Conservation (phyloP, 1,140 invertebrate species). For the Goniozus legneri region DNA sequence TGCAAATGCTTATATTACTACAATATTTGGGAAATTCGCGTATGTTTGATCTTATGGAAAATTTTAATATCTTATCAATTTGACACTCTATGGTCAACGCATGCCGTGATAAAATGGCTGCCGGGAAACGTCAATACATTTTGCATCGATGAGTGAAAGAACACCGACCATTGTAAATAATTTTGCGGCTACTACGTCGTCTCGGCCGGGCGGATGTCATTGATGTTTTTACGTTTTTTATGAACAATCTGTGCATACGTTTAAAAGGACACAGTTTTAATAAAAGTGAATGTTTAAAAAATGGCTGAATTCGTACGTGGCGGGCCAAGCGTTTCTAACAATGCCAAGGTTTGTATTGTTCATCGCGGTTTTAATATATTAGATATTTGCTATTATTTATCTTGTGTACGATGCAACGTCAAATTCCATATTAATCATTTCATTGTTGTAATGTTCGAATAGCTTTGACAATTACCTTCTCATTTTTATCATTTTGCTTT, state of each 20-base stretch:
- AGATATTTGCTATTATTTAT: constrained; percentile 11
- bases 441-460: no score
- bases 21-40: no score
- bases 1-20: no score
- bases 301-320: constrained; percentile 62
- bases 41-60: no score
- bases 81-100: no score
- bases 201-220: constrained; percentile 28
- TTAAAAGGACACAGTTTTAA: no score
- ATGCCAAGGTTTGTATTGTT: constrained; percentile 46
- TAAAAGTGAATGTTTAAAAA: no score
- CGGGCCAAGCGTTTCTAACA: constrained; percentile 54
- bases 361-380: constrained; percentile 13
- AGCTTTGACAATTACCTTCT: no score
- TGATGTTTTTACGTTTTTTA: constrained; percentile 19
- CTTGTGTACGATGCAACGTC: no score
- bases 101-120: constrained; percentile 50
- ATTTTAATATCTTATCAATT: constrained; percentile 4
- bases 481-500: not conserved
- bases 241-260: constrained; percentile 25
- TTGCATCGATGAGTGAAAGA: constrained; percentile 35
- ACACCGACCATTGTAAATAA: constrained; percentile 37
- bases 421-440: no score
- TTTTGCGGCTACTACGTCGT: constrained; percentile 12
- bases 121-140: constrained; percentile 51